Evolutionary conservation across 2,888 invertebrate genomes (phyloP).

Genomic region (Sialis lutaria): DNA sequence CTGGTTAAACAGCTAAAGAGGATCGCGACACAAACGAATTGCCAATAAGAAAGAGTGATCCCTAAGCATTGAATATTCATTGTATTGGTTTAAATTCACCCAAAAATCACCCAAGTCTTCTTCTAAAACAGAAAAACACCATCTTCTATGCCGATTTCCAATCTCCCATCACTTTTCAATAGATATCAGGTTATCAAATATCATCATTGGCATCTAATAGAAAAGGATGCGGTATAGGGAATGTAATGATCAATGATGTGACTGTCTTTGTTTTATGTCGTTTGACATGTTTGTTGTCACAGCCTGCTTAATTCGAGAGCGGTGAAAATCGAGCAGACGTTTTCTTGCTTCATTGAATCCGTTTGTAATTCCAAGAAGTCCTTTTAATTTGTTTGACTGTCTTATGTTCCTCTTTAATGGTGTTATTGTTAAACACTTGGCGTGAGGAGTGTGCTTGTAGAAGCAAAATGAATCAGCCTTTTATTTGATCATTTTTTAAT

Average conservation of each 20-base stretch:
- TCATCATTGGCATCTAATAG: too few species aligned
- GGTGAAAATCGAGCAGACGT: neutral
- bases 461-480: too few species aligned
- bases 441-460: neutral
- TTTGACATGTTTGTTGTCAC: too few species aligned
- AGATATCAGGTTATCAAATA: too few species aligned
- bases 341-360: neutral
- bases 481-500: too few species aligned
- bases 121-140: too few species aligned
- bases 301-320: neutral
- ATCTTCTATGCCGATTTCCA: too few species aligned
- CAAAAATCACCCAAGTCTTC: too few species aligned
- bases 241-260: too few species aligned
- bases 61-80: neutral
- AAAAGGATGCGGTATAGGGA: too few species aligned
- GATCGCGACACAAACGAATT: slow-evolving; percentile 2
- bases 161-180: too few species aligned
- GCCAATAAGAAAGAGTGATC: slow-evolving; percentile 3
- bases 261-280: too few species aligned
- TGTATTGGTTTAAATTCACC: neutral
- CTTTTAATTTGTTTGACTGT: neutral
- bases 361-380: neutral
- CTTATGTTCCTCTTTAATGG: neutral
- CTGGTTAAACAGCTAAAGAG: slow-evolving; percentile 2
- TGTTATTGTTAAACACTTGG: neutral